These are phyloP conservation scores for Aphelocoma coerulescens DNA, from an alignment of 2,113 vertebrate genomes.

Conservation along the genomic window DNA sequence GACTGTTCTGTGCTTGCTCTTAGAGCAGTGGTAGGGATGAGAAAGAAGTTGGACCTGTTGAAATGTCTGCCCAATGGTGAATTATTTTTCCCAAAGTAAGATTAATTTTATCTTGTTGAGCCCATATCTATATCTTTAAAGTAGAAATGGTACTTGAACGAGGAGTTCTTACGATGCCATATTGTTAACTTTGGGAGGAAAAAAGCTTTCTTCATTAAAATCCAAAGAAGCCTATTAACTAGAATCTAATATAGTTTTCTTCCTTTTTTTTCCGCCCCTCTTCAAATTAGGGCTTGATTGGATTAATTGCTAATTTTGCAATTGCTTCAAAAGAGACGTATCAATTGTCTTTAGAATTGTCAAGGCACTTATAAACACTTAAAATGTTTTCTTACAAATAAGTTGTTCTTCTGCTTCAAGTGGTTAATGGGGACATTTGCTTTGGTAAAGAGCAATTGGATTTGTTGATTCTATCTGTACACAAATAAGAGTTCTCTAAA, in stretches of 20 bases:
- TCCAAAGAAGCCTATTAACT: background rate
- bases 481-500: background rate
- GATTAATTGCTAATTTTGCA: constrained; percentile 15
- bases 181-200: background rate
- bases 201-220: background rate
- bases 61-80: background rate
- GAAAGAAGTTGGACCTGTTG: background rate
- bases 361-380: background rate
- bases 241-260: background rate
- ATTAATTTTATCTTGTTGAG: background rate
- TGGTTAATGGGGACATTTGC: constrained; percentile 12
- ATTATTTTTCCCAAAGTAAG: background rate
- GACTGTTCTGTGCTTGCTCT: background rate
- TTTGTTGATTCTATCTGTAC: constrained; percentile 11
- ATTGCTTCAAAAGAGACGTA: background rate
- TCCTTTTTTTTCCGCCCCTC: background rate
- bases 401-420: constrained; percentile 13
- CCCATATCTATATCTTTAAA: background rate
- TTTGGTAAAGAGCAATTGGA: background rate
- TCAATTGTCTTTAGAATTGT: constrained; percentile 11
- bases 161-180: background rate
- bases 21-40: background rate
- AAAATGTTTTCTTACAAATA: background rate
- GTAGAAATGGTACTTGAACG: background rate
- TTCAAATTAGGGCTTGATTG: background rate